Evolutionary conservation across 2,113 vertebrate species (phyloP).

Genomic region (Thalassarche chlororhynchos): DNA sequence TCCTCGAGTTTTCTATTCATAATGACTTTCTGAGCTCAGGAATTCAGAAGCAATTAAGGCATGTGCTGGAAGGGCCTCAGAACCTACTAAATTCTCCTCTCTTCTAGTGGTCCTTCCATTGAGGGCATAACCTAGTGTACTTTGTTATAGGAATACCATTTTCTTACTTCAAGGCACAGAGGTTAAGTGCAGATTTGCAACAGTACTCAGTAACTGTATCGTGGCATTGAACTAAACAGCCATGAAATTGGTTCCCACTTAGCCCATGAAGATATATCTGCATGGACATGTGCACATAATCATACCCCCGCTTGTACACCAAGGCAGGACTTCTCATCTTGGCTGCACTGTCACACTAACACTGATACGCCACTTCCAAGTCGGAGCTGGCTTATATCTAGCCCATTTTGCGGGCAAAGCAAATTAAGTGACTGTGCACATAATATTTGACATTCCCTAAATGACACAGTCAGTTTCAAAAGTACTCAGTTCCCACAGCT

Average conservation of each 20-base stretch:
- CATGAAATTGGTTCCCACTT: not conserved
- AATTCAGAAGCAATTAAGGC: not conserved
- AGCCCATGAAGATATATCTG: not conserved
- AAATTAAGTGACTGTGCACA: not conserved
- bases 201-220: not conserved
- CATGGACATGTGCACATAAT: not conserved
- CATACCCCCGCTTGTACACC: not conserved
- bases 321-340: not conserved
- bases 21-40: not conserved
- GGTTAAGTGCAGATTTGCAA: not conserved
- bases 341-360: not conserved
- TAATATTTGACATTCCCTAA: not conserved
- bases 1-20: not conserved
- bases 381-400: not conserved
- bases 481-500: not conserved
- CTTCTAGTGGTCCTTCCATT: not conserved
- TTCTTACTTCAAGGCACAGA: not conserved
- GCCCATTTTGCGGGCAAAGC: not conserved
- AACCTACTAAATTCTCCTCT: not conserved
- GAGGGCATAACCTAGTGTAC: not conserved
- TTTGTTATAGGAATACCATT: not conserved
- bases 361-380: not conserved
- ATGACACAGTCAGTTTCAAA: not conserved
- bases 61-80: not conserved
- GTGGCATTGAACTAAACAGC: not conserved